Base-by-base conservation (phyloP, 1,140 invertebrate genomes). In the Oncopodura yosiiana region DNA sequence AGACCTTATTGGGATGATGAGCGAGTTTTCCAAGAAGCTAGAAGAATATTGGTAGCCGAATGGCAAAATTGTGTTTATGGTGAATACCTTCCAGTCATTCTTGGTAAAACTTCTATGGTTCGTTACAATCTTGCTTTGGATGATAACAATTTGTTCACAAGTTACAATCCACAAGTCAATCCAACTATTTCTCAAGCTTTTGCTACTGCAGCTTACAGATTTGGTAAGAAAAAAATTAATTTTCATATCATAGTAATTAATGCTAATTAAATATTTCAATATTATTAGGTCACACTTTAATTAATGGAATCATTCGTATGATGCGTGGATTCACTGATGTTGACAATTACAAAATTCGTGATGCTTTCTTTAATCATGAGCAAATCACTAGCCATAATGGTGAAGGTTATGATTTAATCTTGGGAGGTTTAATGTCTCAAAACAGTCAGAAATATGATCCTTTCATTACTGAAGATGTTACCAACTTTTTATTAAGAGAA, bases 131-230 rank as follows among this genome's bases (percentile, higher is more conserved):
- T 91, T 44, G 41, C 74, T 87, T 16, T 72, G 86, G 8, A 78
- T 86, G 32, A 54, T 16, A 51, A n/a, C 30, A 48, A 49, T 30
- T 2, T 44, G 16, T 57, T 51, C 39, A 29, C 64, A 65, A 86
- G 86, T 4, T 93, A 94, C 66, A 86, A 94, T 69, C 61, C 77
- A 0, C 81, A 77, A 51, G 80, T 91, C 0, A 90, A 93, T 74
- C 87, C 88, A 0, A 81, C 83, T 56, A 85, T 93, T 23, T 81
- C 90, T 39, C 86, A 87, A 56, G 81, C 84, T 5, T 94, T 94
- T 69, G 83, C 88, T 11, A 77, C 87, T 14, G 89, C 88, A 34
- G 89, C 89, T 11, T 93, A 88, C 69, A 77, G 89, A 67, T 91
- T 94, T 64, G n/a, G n/a, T n/a, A n/a, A n/a, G n/a, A n/a, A n/a